Percentiles rank a stretch among this genome's conserved stretches.
phyloP scores from a whole-genome alignment of 2,113 vertebrate genomes.

The Atlantisia rogersi region DNA sequence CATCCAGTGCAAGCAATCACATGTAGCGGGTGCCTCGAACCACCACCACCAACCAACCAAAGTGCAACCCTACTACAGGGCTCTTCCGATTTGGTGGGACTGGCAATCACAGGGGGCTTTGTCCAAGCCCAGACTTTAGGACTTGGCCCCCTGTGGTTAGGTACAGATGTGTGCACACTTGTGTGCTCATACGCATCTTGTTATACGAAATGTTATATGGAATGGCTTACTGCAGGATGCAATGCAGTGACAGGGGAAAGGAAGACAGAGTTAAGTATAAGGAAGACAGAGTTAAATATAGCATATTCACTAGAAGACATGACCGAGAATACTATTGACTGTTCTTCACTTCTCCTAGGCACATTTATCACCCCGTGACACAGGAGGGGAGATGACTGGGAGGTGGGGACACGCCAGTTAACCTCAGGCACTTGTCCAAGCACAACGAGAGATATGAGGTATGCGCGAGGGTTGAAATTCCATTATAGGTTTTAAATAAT shows the following conservation, averaged over 20 bases:
- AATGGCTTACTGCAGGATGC: background rate
- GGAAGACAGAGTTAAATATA: background rate
- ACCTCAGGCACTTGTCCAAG: constrained; percentile 70
- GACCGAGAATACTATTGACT: background rate
- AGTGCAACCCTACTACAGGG: background rate
- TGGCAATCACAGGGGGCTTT: background rate
- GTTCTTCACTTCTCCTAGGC: background rate
- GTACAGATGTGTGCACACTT: accelerated
- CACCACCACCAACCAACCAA: background rate
- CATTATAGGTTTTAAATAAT: constrained; percentile 83
- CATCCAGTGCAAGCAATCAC: background rate
- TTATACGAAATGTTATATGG: background rate
- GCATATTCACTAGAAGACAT: background rate
- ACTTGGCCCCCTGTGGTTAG: background rate
- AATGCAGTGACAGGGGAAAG: accelerated
- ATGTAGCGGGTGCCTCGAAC: accelerated
- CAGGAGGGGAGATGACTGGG: background rate
- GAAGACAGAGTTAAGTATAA: background rate
- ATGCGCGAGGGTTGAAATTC: constrained; percentile 71
- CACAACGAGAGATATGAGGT: constrained; percentile 43
- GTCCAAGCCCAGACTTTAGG: background rate
- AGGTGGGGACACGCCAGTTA: constrained; percentile 41
- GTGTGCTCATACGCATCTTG: accelerated
- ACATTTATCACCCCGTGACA: background rate
- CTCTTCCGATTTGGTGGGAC: background rate